Base-by-base conservation (phyloP, 2,797 vertebrate genomes). In the Micromesistius poutassou region DNA sequence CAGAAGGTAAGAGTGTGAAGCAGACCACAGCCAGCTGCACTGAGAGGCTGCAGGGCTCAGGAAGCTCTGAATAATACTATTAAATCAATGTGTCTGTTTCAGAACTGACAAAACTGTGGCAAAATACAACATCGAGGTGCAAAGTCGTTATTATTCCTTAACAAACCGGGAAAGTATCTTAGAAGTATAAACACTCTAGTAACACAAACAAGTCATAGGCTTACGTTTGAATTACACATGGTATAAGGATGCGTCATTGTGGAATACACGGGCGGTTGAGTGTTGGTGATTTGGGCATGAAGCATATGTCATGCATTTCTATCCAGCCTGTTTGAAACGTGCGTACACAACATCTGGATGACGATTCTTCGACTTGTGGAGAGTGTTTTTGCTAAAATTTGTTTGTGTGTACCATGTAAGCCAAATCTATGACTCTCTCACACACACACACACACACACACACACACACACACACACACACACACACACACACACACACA, bases 1-100 rank as follows among this genome's bases (percentile, higher is more conserved):
- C 97, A 98, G 91, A 99, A 99, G 97, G 97, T 98, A 94, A 90
- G 93, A 81, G 10, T 33, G 10, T 55, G 13, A 22, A 50, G 46
- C 5, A 35, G 33, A 35, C 33, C 33, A 35, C 33, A 35, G 33
- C 33, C 33, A 6, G 5, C 33, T 35, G 33, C 33, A 35, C 33
- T 5, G 33, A 6, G 33, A 35, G 33, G 33, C 33, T 35, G 6
- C n/a, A 62, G 55, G 8, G 55, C 50, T 25, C 46, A 19, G 22
- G 10, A 62, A 62, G 40, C 5, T 62, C 22, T 62, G 55, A n/a
- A 35, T 35, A 35, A 35, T 35, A 35, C 33, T 35, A 35, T 35
- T 6, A 35, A 35, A 35, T 35, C 33, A 35, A 35, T 35, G 5
- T 35, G 7, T 25, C 22, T 55, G 50, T n/a, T 62, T 62, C 50